Evolutionary conservation across 2,888 invertebrate species (phyloP).

Genomic region (Idaea dimidiata): DNA sequence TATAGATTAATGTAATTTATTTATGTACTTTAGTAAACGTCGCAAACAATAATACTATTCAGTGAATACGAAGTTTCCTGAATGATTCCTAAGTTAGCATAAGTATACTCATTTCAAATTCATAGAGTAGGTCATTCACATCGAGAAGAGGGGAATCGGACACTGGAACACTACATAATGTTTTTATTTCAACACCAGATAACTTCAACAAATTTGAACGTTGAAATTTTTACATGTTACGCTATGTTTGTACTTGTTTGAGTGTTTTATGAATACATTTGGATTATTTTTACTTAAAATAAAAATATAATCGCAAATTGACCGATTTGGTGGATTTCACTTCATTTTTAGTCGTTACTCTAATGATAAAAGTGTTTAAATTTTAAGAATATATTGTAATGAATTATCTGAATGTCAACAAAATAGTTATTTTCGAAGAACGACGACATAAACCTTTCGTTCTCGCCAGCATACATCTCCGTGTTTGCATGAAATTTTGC

Average conservation of each 20-base stretch:
- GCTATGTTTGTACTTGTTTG: slow-evolving; percentile 14
- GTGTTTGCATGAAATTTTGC: no score
- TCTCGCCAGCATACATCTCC: no score
- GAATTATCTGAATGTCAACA: not conserved
- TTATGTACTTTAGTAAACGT: slow-evolving; percentile 9
- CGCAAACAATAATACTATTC: slow-evolving; percentile 20
- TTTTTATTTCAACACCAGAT: slow-evolving; percentile 28
- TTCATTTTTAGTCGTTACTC: slow-evolving; percentile 6
- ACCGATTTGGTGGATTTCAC: slow-evolving; percentile 1
- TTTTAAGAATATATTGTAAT: no score
- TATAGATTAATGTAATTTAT: not conserved
- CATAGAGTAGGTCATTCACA: slow-evolving; percentile 45
- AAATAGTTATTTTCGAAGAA: not conserved
- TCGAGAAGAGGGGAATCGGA: slow-evolving; percentile 21
- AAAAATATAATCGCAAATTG: not conserved
- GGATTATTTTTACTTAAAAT: slow-evolving; percentile 12
- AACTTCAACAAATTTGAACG: slow-evolving; percentile 21
- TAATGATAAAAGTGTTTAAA: slow-evolving; percentile 7
- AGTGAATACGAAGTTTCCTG: not conserved
- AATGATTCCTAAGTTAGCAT: not conserved
- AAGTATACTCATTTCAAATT: no score
- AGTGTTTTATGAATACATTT: slow-evolving; percentile 28
- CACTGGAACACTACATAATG: slow-evolving; percentile 26
- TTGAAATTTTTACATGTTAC: slow-evolving; percentile 23
- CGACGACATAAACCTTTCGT: not conserved